phyloP scores from a whole-genome alignment of 2,888 invertebrate genomes.

The Dryomyza anilis region DNA sequence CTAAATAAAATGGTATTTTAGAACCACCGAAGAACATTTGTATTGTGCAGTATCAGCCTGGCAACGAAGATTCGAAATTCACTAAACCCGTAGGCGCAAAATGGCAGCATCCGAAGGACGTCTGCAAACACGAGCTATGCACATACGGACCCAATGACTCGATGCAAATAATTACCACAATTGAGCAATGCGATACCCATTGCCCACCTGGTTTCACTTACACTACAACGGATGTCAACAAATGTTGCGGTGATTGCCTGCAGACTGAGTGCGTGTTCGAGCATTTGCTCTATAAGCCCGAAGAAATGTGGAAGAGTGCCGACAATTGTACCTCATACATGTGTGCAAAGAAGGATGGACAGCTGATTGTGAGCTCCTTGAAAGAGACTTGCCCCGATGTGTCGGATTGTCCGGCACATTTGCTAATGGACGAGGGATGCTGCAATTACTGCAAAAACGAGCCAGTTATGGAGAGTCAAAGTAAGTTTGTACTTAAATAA shows the following conservation, averaged over 20 bases:
- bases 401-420: slow-evolving; percentile 64
- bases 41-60: slow-evolving; percentile 51
- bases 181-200: slow-evolving; percentile 48
- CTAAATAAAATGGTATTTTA: slow-evolving; percentile 20
- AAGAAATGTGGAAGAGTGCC: slow-evolving; percentile 66
- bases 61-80: slow-evolving; percentile 49
- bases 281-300: slow-evolving; percentile 62
- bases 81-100: slow-evolving; percentile 59
- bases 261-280: slow-evolving; percentile 66
- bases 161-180: slow-evolving; percentile 45
- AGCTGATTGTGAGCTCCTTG: slow-evolving; percentile 65
- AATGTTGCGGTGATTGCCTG: slow-evolving; percentile 72
- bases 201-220: slow-evolving; percentile 67
- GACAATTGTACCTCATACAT: slow-evolving; percentile 71
- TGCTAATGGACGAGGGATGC: slow-evolving; percentile 67
- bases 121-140: slow-evolving; percentile 58
- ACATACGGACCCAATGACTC: slow-evolving; percentile 52
- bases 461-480: slow-evolving; percentile 50
- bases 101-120: slow-evolving; percentile 62
- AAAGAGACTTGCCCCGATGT: slow-evolving; percentile 69
- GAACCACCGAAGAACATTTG: slow-evolving; percentile 56
- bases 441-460: slow-evolving; percentile 70
- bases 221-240: slow-evolving; percentile 36
- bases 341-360: slow-evolving; percentile 62
- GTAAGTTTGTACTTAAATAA: slow-evolving; percentile 36